These are phyloP conservation scores for Gandaritis pyraliata DNA, from an alignment of 2,888 invertebrate genomes.

Conservation along the genomic window DNA sequence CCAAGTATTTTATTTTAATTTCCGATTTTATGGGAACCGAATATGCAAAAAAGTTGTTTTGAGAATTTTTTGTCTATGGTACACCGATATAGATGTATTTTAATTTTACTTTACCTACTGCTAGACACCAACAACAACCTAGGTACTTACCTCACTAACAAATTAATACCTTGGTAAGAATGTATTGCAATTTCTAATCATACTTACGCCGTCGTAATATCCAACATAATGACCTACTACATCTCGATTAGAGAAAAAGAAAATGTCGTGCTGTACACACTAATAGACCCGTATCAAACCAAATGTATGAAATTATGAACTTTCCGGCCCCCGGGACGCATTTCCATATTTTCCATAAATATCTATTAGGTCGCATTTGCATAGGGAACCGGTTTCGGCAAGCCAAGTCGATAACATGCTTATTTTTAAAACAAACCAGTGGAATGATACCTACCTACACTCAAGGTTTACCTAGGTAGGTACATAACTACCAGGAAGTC, in stretches of 20 bases:
- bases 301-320: constrained; percentile 42
- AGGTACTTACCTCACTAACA: too few relatives aligned
- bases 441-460: neutral
- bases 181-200: too few relatives aligned
- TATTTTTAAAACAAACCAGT: neutral
- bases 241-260: constrained; percentile 35
- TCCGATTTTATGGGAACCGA: neutral
- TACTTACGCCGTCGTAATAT: too few relatives aligned
- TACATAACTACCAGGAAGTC: too few relatives aligned
- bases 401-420: neutral
- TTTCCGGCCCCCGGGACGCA: constrained; percentile 39
- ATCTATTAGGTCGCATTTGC: constrained; percentile 36
- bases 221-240: constrained; percentile 1
- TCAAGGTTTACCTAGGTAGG: too few relatives aligned
- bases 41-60: too few relatives aligned
- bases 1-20: constrained; percentile 10
- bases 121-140: too few relatives aligned
- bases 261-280: constrained; percentile 35
- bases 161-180: too few relatives aligned
- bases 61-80: too few relatives aligned
- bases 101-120: too few relatives aligned
- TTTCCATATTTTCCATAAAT: constrained; percentile 42
- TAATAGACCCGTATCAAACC: constrained; percentile 39
- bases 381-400: neutral
- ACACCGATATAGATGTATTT: too few relatives aligned